Base-by-base conservation (phyloP, 2,113 vertebrate species). In the Salvelinus sp. region DNA sequence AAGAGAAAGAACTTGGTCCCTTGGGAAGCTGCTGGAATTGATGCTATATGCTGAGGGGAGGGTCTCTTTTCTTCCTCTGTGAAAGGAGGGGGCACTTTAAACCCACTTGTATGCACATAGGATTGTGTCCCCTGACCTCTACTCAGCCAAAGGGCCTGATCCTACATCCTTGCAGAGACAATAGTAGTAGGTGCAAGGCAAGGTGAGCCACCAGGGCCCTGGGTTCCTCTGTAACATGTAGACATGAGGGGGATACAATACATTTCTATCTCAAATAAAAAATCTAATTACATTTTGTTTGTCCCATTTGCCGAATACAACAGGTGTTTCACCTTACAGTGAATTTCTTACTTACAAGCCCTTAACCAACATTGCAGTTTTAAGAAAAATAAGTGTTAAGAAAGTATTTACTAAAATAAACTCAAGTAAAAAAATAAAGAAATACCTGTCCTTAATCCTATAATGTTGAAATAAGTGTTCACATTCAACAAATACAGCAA, bases 91-190 rank as follows among this genome's bases (percentile, higher is more conserved):
- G 84, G 71, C 70, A 66, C 74, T 60, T 76, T 84, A 83, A 89
- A 87, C 85, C 82, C 82, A 86, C 82, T 81, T 87, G 80, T 86
- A 80, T 89, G 80, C 83, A 84, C 73, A 80, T 65, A 83, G 72
- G 76, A 83, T 89, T 89, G 82, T 86, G 69, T 81, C 54, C 25
- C 58, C 70, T 87, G 84, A 87, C 82, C 85, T 76, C 75, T 70
- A 80, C 76, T 87, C 76, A 81, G 77, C 71, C 48, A 72, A 79
- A 81, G 83, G 82, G 83, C 86, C 64, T 73, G 70, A 88, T 77
- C 82, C 69, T 38, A 86, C 83, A 86, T 86, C 87, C 85, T 86
- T 69, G 67, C 74, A 75, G 66, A 50, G 69, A 82, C 82, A 84
- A 70, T 78, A 73, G 70, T 28, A 75, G 65, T 66, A 69, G 72